These are phyloP conservation scores for Aphis craccivora DNA, from an alignment of 1,140 invertebrate species.

Conservation along the genomic window DNA sequence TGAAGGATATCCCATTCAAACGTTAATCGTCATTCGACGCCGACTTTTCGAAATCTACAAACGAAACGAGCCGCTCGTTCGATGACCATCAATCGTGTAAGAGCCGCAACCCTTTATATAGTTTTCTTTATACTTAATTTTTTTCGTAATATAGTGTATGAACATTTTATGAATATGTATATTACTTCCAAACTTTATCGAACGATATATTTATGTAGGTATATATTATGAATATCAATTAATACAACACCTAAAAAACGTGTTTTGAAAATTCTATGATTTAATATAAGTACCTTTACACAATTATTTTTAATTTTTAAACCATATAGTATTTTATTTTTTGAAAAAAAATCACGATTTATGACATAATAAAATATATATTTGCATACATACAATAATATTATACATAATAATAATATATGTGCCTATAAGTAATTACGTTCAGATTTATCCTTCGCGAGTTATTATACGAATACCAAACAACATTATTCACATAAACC, in stretches of 20 bases:
- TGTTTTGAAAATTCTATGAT: neutral
- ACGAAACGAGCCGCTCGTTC: neutral
- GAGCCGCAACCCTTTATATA: neutral
- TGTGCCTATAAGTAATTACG: neutral
- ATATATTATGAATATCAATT: neutral
- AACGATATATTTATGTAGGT: neutral
- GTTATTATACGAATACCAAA: neutral
- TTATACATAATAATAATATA: no score
- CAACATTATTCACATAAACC: neutral
- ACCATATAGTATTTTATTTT: neutral
- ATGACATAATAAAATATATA: neutral
- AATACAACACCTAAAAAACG: neutral
- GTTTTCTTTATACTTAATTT: neutral
- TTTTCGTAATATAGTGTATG: neutral
- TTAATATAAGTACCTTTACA: no score
- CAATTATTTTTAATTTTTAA: neutral
- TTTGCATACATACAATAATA: neutral
- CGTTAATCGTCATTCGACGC: constrained; percentile 25
- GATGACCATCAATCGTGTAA: neutral
- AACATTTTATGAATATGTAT: neutral
- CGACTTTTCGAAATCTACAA: constrained; percentile 14
- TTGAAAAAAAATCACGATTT: neutral
- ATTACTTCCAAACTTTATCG: neutral
- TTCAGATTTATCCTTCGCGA: neutral
- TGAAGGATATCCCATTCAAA: constrained; percentile 22